Evolutionary conservation across 2,888 invertebrate genomes (phyloP), one percentile per base, ranked within the genome.

Genomic region (Eudemis profundana): DNA sequence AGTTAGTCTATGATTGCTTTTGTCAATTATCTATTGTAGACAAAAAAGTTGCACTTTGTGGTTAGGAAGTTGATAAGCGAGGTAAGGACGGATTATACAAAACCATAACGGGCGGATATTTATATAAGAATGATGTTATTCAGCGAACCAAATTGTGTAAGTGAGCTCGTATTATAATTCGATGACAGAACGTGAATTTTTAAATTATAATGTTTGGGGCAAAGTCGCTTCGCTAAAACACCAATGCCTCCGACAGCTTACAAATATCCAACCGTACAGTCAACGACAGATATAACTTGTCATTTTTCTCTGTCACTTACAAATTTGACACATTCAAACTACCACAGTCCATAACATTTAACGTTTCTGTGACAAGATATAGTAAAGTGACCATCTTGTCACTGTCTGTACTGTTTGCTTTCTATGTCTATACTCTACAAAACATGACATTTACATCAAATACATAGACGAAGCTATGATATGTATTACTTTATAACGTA

Each of bases 401-500:
- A 17, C 29, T 29, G 15, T 27, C 27, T 4, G 19, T 23, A 42
- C 27, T 4, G 19, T 23, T 40, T 19, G 56, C 56, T 56, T 56
- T 56, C 29, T 40, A 44, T 44, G 56, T 51, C 38, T 50, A 44
- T 61, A 61, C 61, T 61, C 61, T 51, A 61, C 61, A 61, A 15
- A 50, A 49, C 29, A 38, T 47, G 33, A 49, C 27, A 33, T 59
- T 49, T 38, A 62, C 57, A 61, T 44, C 4, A 61, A n/a, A 59
- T 57, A 47, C 21, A 4, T 57, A 46, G n/a, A 42, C 42, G 33
- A 27, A 33, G 40, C 19, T 80, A 78, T 79, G 70, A 71, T 72
- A 65, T 77, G 46, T 75, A 68, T 67, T 62, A 70, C 36, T 69
- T 62, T 69, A 66, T 74, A 71, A 71, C 66, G 36, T 51, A 68